Base-by-base conservation (phyloP, 2,888 invertebrate species). In the Acanthococcus lagerstroemiae region DNA sequence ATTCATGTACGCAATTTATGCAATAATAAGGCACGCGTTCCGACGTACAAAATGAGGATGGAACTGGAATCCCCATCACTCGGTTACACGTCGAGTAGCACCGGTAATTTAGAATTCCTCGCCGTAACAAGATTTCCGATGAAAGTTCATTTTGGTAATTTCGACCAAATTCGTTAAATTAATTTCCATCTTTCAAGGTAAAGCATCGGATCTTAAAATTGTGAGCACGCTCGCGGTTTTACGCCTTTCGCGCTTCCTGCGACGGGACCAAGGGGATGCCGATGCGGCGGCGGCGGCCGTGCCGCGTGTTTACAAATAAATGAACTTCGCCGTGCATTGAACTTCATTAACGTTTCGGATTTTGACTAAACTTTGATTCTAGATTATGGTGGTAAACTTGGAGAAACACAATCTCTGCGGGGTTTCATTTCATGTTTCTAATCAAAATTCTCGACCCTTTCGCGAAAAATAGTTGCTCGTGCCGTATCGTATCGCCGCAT, bases 81-180 rank as follows among this genome's bases (percentile, higher is more conserved):
- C n/a, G n/a, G n/a, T n/a, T n/a, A n/a, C n/a, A n/a, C n/a, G n/a
- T n/a, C n/a, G n/a, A n/a, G n/a, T n/a, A n/a, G n/a, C n/a, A n/a
- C n/a, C n/a, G n/a, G n/a, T n/a, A n/a, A n/a, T n/a, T n/a, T n/a
- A n/a, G n/a, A n/a, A n/a, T n/a, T n/a, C n/a, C n/a, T n/a, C n/a
- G n/a, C n/a, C n/a, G n/a, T n/a, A n/a, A n/a, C 15, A 21, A 55
- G 27, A 55, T 26, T 54, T 25, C 27, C 27, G 27, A 55, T 15
- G 26, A 25, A 55, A 55, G 55, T 55, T 55, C 55, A 55, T 55
- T 30, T 55, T 17, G 55, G 55, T 55, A 55, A 55, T 55, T 55
- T 55, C 27, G 7, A 55, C 55, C 26, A 26, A 55, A 30, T 25
- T 55, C 55, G 19, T 55, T 55, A 15, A 30, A 30, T 55, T 55